phyloP scores from a whole-genome alignment of 2,888 invertebrate species.

The Melanotus villosus region DNA sequence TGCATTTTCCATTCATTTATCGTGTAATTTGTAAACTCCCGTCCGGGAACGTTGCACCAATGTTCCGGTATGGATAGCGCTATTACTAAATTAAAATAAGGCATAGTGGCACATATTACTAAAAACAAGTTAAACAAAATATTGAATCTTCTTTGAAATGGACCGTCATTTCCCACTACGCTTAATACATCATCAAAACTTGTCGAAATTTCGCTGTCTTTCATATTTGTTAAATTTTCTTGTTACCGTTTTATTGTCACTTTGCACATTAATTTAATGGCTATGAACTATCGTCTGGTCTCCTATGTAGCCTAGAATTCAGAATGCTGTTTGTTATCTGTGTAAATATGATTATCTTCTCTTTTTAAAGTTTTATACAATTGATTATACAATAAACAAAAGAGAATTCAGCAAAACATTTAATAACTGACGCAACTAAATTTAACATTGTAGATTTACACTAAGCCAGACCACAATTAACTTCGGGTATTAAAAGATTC shows the following conservation, averaged over 20 bases:
- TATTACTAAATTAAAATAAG: constrained; percentile 71
- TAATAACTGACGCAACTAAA: too few species aligned
- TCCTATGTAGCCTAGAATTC: not conserved
- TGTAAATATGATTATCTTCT: constrained; percentile 7
- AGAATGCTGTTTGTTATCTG: not conserved
- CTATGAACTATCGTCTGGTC: too few species aligned
- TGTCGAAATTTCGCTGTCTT: not conserved
- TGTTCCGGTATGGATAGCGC: constrained; percentile 73
- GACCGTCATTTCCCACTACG: constrained; percentile 70
- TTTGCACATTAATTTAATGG: not conserved
- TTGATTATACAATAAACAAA: not conserved
- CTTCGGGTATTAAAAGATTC: too few species aligned
- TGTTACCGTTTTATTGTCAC: not conserved
- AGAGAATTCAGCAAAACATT: too few species aligned
- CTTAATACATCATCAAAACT: constrained; percentile 71
- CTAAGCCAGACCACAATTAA: too few species aligned
- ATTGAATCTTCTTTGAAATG: constrained; percentile 70
- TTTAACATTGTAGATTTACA: too few species aligned
- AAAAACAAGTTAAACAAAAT: constrained; percentile 65
- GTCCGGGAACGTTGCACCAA: constrained; percentile 73
- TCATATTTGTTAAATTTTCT: not conserved
- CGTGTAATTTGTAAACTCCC: constrained; percentile 68
- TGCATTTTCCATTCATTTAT: constrained; percentile 70
- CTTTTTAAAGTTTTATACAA: not conserved
- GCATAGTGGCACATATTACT: constrained; percentile 69